Evolutionary conservation across 92 coral and sea anemone genomes (phyloP).

Genomic region (Parazoanthus swiftii): DNA sequence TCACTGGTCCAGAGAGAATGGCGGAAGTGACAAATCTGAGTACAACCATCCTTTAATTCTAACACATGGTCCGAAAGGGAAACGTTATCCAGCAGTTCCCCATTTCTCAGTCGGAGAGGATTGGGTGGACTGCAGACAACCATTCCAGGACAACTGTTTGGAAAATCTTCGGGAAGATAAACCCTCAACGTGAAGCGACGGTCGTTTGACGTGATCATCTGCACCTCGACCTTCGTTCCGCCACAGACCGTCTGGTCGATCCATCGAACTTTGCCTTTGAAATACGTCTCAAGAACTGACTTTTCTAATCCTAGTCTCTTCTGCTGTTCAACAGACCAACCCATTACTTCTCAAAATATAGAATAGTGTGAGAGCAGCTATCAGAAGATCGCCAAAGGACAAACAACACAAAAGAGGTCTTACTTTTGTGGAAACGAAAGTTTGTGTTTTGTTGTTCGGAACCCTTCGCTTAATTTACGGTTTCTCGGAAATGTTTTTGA

Average conservation of each 20-base stretch:
- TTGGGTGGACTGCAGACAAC: slow-evolving; percentile 19
- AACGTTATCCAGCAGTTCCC: background rate
- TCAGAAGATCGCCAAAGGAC: too few species aligned
- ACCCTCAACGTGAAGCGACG: slow-evolving; percentile 34
- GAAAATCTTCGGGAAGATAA: slow-evolving; percentile 25
- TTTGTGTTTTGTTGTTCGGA: too few species aligned
- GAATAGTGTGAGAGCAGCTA: too few species aligned
- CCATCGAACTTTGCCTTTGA: slow-evolving; percentile 59
- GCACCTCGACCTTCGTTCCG: slow-evolving; percentile 15
- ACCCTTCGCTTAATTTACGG: too few species aligned
- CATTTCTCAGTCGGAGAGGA: background rate
- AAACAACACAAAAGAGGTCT: too few species aligned
- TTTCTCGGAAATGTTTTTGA: too few species aligned
- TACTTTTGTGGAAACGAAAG: too few species aligned
- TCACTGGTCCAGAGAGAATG: slow-evolving; percentile 35
- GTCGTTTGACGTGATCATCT: slow-evolving; percentile 15
- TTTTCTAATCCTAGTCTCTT: slow-evolving; percentile 60
- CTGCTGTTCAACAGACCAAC: slow-evolving; percentile 61
- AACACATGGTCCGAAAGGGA: background rate
- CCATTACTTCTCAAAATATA: slow-evolving; percentile 38
- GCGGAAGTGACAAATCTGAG: slow-evolving; percentile 36
- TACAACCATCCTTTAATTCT: slow-evolving; percentile 29
- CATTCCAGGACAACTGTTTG: slow-evolving; percentile 39
- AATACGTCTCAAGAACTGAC: slow-evolving; percentile 44
- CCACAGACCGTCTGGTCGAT: slow-evolving; percentile 43